Evolutionary conservation across 2,888 invertebrate species (phyloP).

Genomic region (Melieria picta): DNA sequence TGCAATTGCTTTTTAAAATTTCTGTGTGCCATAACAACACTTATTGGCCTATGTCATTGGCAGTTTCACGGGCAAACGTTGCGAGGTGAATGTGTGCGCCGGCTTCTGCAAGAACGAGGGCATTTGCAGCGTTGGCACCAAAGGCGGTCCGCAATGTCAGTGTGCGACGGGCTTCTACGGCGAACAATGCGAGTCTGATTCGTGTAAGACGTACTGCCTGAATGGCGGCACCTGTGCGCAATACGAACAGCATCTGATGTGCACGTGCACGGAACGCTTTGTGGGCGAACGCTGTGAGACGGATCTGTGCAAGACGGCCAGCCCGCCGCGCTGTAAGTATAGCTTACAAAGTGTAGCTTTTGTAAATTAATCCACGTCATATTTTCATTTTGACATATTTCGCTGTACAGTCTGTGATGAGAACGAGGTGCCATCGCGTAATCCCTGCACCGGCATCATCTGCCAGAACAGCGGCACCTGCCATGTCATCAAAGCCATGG

Average conservation of each 20-base stretch:
- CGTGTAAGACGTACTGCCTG: conserved; percentile 68
- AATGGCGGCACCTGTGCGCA: conserved; percentile 68
- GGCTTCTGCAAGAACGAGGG: conserved; percentile 71
- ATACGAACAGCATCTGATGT: conserved; percentile 52
- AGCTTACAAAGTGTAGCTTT: background rate
- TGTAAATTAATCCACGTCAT: background rate
- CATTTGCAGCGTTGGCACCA: conserved; percentile 59
- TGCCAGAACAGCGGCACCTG: conserved; percentile 71
- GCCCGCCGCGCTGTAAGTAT: conserved; percentile 59
- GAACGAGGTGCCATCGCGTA: conserved; percentile 54
- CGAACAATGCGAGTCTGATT: conserved; percentile 69
- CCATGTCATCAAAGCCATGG: conserved; percentile 64
- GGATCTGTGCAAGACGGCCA: conserved; percentile 67
- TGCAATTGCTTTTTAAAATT: conserved; percentile 34
- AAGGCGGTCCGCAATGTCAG: conserved; percentile 62
- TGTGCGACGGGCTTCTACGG: conserved; percentile 62
- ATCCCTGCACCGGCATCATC: conserved; percentile 64
- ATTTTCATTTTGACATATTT: background rate
- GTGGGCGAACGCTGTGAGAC: conserved; percentile 69
- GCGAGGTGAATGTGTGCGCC: conserved; percentile 71
- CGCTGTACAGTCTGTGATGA: conserved; percentile 56
- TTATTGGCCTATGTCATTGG: background rate
- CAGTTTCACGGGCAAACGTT: conserved; percentile 69
- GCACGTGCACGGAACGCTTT: conserved; percentile 60
- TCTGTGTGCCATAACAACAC: background rate